Percentiles rank a stretch among this genome's conserved stretches.
Evolutionary conservation across 2,888 invertebrate species (phyloP).

Genomic region (Saturnia japonica): DNA sequence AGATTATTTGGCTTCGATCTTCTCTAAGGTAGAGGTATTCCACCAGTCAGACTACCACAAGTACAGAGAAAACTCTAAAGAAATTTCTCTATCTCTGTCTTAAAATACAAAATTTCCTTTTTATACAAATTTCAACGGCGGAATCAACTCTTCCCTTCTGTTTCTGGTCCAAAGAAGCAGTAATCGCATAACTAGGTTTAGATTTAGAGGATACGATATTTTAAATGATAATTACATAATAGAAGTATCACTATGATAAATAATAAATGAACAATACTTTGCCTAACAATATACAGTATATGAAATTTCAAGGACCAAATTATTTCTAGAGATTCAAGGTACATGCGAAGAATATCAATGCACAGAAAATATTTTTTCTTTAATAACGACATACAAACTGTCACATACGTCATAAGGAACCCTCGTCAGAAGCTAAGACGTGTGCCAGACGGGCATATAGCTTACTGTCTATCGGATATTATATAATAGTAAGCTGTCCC

Average conservation of each 20-base stretch:
- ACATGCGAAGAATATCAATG: slow-evolving; percentile 3
- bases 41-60: no score
- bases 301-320: neutral
- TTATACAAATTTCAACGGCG: no score
- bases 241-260: neutral
- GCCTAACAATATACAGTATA: neutral
- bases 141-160: no score
- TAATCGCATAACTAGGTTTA: no score
- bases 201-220: no score
- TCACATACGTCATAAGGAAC: slow-evolving; percentile 24
- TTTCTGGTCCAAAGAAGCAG: no score
- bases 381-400: slow-evolving; percentile 26
- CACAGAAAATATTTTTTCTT: slow-evolving; percentile 9
- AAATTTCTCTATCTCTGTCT: no score
- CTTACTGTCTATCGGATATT: slow-evolving; percentile 7
- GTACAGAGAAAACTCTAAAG: no score
- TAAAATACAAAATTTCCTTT: no score
- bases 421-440: slow-evolving; percentile 26
- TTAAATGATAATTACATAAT: no score
- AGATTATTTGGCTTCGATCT: no score
- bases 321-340: neutral
- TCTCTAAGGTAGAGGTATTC: no score
- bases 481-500: neutral
- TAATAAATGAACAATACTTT: neutral
- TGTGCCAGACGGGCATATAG: slow-evolving; percentile 16